phyloP scores from a whole-genome alignment of 2,888 invertebrate species.

The Phyllotreta cruciferae region DNA sequence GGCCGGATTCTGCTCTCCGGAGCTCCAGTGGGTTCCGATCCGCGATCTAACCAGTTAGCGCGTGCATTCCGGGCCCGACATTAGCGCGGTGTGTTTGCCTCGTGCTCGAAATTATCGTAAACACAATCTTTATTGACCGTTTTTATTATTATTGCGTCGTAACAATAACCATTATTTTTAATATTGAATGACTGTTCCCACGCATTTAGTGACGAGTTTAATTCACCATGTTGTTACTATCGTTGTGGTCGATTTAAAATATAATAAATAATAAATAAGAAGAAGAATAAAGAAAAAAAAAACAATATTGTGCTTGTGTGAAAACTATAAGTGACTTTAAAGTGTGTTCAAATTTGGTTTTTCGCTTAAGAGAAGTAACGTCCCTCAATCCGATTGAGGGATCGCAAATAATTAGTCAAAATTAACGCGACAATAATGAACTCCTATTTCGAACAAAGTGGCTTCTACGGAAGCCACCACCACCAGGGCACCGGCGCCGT shows the following conservation, averaged over 20 bases:
- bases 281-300: background rate
- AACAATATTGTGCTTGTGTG: conserved; percentile 36
- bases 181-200: conserved; percentile 42
- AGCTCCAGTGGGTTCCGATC: conserved; percentile 66
- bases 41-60: conserved; percentile 70
- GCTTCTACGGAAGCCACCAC: conserved; percentile 92
- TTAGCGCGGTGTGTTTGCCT: conserved; percentile 56
- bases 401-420: conserved; percentile 48
- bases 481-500: conserved; percentile 77
- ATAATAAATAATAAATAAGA: no score
- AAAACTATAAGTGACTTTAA: conserved; percentile 40
- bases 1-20: conserved; percentile 70
- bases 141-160: conserved; percentile 57
- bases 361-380: conserved; percentile 39
- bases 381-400: conserved; percentile 51
- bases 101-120: conserved; percentile 55
- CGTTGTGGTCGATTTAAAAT: conserved; percentile 36
- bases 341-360: conserved; percentile 35
- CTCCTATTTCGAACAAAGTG: conserved; percentile 95
- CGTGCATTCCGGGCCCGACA: conserved; percentile 63
- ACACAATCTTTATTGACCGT: conserved; percentile 53
- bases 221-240: conserved; percentile 38
- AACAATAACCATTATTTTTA: conserved; percentile 59
- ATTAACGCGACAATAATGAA: conserved; percentile 73
- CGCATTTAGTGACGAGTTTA: conserved; percentile 38